Percentiles rank a stretch among this genome's conserved stretches.
phyloP scores from a whole-genome alignment of 2,888 invertebrate species.

The Phyllotreta cruciferae region DNA sequence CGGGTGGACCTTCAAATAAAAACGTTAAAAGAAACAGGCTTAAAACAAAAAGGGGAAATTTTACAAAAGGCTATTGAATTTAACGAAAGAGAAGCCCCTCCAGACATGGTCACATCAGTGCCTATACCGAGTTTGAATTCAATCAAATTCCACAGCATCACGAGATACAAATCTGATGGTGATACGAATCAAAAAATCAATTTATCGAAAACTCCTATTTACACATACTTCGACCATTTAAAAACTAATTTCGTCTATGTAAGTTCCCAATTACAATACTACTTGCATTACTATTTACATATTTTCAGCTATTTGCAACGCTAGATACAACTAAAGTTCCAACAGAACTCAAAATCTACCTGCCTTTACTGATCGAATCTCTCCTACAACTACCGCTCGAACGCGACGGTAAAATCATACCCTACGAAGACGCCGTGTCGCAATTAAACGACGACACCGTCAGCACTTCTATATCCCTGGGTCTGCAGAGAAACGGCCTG shows the following conservation, averaged over 20 bases:
- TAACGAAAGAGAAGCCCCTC: slow-evolving; percentile 79
- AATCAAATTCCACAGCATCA: slow-evolving; percentile 72
- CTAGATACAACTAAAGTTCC: slow-evolving; percentile 73
- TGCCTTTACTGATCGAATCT: slow-evolving; percentile 77
- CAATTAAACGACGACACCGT: slow-evolving; percentile 80
- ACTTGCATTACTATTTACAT: not conserved
- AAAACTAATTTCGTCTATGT: slow-evolving; percentile 87
- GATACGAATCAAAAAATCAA: slow-evolving; percentile 63
- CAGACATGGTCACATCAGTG: slow-evolving; percentile 74
- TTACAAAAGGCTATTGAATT: slow-evolving; percentile 74
- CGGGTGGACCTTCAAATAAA: slow-evolving; percentile 73
- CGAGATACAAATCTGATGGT: slow-evolving; percentile 59
- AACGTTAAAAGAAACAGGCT: slow-evolving; percentile 72
- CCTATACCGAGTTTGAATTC: slow-evolving; percentile 77
- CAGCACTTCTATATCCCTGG: slow-evolving; percentile 67
- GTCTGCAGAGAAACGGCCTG: slow-evolving; percentile 64
- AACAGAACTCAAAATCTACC: slow-evolving; percentile 69
- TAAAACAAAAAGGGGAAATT: slow-evolving; percentile 66
- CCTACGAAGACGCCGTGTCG: slow-evolving; percentile 77
- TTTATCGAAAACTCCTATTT: slow-evolving; percentile 72
- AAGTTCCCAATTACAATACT: slow-evolving; percentile 56
- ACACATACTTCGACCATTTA: slow-evolving; percentile 79
- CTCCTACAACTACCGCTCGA: slow-evolving; percentile 78
- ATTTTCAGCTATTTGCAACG: slow-evolving; percentile 72
- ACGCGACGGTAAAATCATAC: slow-evolving; percentile 64